Evolutionary conservation across 2,888 invertebrate species (phyloP).

Genomic region (Synergus laeviventris): DNA sequence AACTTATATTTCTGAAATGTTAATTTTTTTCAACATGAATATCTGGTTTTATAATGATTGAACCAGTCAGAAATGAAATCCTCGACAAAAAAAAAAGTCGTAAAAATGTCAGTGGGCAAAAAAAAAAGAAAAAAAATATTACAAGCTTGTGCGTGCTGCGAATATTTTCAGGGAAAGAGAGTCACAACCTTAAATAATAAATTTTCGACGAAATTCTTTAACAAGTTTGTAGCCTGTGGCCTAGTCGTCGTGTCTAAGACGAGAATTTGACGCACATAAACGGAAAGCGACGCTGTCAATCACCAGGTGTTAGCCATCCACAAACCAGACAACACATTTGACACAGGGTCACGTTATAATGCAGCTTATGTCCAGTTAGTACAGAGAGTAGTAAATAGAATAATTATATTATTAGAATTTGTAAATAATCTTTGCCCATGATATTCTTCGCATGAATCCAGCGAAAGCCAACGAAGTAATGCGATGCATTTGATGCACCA

Average conservation of each 20-base stretch:
- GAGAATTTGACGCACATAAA: conserved; percentile 44
- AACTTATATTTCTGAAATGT: background rate
- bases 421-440: conserved; percentile 60
- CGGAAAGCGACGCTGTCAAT: conserved; percentile 54
- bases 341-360: conserved; percentile 59
- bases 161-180: conserved; percentile 17
- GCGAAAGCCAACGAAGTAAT: conserved; percentile 69
- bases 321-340: conserved; percentile 72
- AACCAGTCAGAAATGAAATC: background rate
- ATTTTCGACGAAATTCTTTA: conserved; percentile 29
- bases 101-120: conserved; percentile 1
- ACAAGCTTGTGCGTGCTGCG: conserved; percentile 43
- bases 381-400: conserved; percentile 53
- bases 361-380: conserved; percentile 59
- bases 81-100: background rate
- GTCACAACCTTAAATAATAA: conserved; percentile 1
- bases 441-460: conserved; percentile 63
- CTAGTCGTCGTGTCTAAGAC: background rate
- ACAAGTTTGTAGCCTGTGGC: background rate
- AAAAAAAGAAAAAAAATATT: conserved; percentile 37
- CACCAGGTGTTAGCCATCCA: conserved; percentile 73
- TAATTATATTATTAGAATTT: conserved; percentile 41
- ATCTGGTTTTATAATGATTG: background rate
- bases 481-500: conserved; percentile 56
- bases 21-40: too few relatives aligned